A percentile compares a stretch with the other conserved stretches of the same genome.
These are phyloP conservation scores for Drosophila cognata DNA, from an alignment of 2,888 invertebrate species.

Conservation along the genomic window DNA sequence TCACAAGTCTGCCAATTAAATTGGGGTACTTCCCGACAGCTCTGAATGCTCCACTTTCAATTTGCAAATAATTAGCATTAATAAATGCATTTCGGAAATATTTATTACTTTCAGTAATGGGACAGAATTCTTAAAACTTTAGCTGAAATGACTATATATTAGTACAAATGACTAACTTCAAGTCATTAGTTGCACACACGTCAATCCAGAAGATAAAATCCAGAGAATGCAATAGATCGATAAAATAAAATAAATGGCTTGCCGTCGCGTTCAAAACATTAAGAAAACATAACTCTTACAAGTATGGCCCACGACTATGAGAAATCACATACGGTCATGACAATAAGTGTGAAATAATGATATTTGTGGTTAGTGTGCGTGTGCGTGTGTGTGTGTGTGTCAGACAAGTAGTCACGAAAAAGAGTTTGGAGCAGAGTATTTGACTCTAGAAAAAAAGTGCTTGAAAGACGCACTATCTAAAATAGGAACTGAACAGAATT, in stretches of 20 bases:
- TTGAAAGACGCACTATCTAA: not conserved
- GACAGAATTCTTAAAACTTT: not conserved
- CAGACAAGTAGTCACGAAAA: not conserved
- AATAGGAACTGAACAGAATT: not conserved
- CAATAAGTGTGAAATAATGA: not conserved
- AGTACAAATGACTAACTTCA: not conserved
- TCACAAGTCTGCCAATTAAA: not conserved
- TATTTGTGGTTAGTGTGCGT: not conserved
- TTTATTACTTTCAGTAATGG: not conserved
- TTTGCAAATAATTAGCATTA: not conserved
- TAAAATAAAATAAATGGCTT: not conserved
- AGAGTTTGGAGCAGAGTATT: not conserved
- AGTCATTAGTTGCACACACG: not conserved
- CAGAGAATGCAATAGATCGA: slow-evolving; percentile 1
- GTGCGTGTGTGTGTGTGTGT: not conserved
- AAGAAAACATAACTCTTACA: not conserved
- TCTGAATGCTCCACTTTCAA: not conserved
- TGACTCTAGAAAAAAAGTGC: not conserved
- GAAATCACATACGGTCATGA: not conserved
- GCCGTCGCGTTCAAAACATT: not conserved
- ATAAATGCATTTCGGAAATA: not conserved
- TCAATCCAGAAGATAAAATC: not conserved
- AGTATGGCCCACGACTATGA: not conserved
- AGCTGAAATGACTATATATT: not conserved
- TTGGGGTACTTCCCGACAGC: not conserved